Evolutionary conservation across 2,797 vertebrate genomes (phyloP).

Genomic region (Lindbergichthys nudifrons): DNA sequence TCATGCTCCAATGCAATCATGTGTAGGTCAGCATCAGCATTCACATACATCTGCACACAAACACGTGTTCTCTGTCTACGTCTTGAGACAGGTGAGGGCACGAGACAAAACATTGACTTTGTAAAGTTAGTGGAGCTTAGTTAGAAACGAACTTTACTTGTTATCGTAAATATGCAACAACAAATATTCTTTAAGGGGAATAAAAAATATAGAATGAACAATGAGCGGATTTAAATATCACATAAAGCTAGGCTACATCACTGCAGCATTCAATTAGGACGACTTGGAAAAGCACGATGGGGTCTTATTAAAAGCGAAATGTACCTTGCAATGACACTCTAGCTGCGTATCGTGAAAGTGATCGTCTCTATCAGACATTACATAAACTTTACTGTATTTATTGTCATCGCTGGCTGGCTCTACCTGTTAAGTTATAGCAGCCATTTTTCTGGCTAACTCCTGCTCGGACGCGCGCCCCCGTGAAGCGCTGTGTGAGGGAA

Average conservation of each 20-base stretch:
- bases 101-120: background rate
- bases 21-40: too few species aligned
- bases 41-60: background rate
- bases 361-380: background rate
- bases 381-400: background rate
- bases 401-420: background rate
- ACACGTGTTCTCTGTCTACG: too few species aligned
- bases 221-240: background rate
- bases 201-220: background rate
- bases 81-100: background rate
- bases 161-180: background rate
- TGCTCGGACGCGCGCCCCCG: constrained; percentile 32
- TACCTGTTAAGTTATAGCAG: background rate
- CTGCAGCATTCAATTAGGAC: background rate
- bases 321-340: background rate
- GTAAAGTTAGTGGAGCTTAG: background rate
- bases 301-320: background rate
- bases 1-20: too few species aligned
- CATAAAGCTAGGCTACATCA: background rate
- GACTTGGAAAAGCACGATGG: background rate
- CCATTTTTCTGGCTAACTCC: background rate
- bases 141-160: background rate
- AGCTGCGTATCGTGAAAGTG: too few species aligned
- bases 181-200: background rate
- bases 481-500: constrained; percentile 12